Conservation (phyloP, 2,888 invertebrate genomes). For the Anorthoa munda region DNA sequence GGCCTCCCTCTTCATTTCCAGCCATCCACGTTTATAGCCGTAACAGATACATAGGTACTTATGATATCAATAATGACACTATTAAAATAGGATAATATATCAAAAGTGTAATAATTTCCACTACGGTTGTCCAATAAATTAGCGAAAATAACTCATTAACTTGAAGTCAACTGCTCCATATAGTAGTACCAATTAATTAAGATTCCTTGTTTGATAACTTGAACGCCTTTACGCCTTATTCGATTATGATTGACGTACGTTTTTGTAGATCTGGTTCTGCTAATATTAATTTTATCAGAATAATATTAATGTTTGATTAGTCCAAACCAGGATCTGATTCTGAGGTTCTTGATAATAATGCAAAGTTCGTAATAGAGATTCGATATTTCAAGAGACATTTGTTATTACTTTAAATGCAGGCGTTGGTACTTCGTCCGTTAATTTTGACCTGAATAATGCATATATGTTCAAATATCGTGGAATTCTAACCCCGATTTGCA, state of each 20-base stretch:
- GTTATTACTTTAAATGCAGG: too few relatives aligned
- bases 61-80: not conserved
- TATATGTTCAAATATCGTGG: not conserved
- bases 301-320: constrained; percentile 12
- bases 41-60: not conserved
- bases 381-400: too few relatives aligned
- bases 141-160: not conserved
- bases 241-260: constrained; percentile 36
- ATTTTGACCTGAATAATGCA: not conserved
- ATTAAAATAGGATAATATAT: not conserved
- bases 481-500: too few relatives aligned
- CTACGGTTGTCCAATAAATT: constrained; percentile 12
- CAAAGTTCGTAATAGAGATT: too few relatives aligned
- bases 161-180: constrained; percentile 41
- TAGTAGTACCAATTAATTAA: constrained; percentile 43
- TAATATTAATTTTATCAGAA: constrained; percentile 23
- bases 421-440: too few relatives aligned
- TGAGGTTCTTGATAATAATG: too few relatives aligned
- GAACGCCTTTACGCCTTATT: constrained; percentile 41
- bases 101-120: constrained; percentile 4
- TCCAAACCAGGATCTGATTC: not conserved
- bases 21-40: too few relatives aligned
- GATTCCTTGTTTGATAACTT: constrained; percentile 44
- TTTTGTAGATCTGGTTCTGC: constrained; percentile 12
- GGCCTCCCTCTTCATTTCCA: too few relatives aligned